Evolutionary conservation across 64 coral and sea anemone genomes (phyloP).

Genomic region (Actinia equina): DNA sequence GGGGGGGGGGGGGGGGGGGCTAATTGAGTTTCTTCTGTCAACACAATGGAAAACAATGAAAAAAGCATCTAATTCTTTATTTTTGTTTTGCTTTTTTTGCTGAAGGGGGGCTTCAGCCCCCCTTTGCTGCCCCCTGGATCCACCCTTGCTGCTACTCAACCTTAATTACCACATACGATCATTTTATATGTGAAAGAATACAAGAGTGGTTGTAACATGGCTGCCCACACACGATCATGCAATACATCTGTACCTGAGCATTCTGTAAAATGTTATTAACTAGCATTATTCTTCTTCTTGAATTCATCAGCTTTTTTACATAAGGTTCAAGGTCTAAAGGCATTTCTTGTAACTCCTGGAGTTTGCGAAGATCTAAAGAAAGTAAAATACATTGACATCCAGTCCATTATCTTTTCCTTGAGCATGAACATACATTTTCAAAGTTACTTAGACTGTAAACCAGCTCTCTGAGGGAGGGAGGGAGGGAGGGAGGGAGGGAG

Average conservation of each 20-base stretch:
- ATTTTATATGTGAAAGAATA: too few species aligned
- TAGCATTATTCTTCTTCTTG: conserved; percentile 84
- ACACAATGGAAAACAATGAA: too few species aligned
- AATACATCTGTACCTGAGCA: conserved; percentile 66
- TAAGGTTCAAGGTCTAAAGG: conserved; percentile 92
- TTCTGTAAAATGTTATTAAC: conserved; percentile 97
- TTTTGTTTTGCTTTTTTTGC: background rate
- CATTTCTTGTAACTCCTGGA: conserved; percentile 83
- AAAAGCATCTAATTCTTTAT: too few species aligned
- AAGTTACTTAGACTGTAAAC: background rate
- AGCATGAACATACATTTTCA: background rate
- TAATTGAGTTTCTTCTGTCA: too few species aligned
- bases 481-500: too few species aligned
- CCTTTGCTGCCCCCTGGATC: too few species aligned
- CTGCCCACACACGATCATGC: background rate
- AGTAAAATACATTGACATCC: background rate
- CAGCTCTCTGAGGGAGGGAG: background rate
- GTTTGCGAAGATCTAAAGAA: conserved; percentile 66
- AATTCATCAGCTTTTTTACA: conserved; percentile 96
- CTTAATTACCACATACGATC: too few species aligned
- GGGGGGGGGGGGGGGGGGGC: too few species aligned
- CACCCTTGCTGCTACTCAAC: too few species aligned
- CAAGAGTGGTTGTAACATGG: too few species aligned
- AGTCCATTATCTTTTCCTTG: background rate
- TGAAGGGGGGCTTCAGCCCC: background rate